Conservation (phyloP, 2,113 vertebrate species). For the Mesembrinibis cayennensis region DNA sequence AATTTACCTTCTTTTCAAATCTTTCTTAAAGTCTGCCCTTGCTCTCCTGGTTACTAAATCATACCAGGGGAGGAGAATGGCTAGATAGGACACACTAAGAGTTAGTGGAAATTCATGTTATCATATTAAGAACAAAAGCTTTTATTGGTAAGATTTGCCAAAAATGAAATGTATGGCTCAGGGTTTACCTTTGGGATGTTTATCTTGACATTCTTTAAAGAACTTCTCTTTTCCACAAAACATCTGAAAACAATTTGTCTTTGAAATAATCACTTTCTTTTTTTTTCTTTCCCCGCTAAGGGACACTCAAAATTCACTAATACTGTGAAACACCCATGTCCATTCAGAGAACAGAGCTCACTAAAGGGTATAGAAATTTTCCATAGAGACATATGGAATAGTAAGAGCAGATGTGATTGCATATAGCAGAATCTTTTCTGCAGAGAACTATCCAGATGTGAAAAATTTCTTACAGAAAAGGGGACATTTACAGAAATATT, state of each 20-base stretch:
- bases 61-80: background rate
- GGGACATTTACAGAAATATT: background rate
- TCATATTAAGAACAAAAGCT: background rate
- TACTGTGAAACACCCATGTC: accelerated
- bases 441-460: background rate
- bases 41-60: background rate
- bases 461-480: background rate
- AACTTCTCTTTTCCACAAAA: background rate
- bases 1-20: background rate
- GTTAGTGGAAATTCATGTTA: background rate
- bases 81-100: background rate
- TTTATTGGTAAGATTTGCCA: background rate
- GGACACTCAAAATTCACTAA: background rate
- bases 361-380: background rate
- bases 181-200: background rate
- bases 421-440: background rate
- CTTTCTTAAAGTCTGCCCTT: background rate
- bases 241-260: background rate
- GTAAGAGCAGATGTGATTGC: background rate
- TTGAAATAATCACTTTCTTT: background rate
- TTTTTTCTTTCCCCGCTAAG: no score
- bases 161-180: background rate
- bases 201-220: background rate
- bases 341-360: background rate
- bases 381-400: background rate